Base-by-base conservation (phyloP, 2,888 invertebrate species). In the Oxyscelio sp. region DNA sequence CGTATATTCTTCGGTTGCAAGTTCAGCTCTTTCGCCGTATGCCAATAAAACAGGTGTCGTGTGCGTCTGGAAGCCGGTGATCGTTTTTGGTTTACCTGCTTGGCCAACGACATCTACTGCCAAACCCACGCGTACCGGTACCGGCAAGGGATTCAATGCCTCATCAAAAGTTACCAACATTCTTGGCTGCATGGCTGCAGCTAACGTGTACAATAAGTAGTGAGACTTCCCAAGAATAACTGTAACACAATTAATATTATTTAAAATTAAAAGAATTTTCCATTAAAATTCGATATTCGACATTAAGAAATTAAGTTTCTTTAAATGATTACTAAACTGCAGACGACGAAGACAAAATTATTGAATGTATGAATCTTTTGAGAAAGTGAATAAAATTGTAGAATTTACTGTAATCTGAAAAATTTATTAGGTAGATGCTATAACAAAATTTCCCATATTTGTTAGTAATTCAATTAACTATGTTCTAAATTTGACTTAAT, bases 31-130 rank as follows among this genome's bases (percentile, higher is more conserved):
- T 95, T 99, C 99, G 4, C 99, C 99, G 94, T 98, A 98, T 0
- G 99, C 99, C 81, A 99, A 95, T 71, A 99, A 95, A 6, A 99
- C 99, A 0, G 99, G 99, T 3, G 99, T 99, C 3, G 99, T 99
- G 94, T 99, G 99, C 0, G 99, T 99, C 94, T 99, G 99, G 92
- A 99, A 99, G 38, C 99, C 99, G 2, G 99, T 99, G 88, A 99
- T 99, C 0, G 99, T 99, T 95, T 99, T 99, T 0, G 99, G 99
- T 89, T 99, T 99, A 50, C 99, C 99, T 0, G 99, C 99, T 95
- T 99, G 99, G 1, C 99, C 99, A 24, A 99, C 99, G 5, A 99
- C 99, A 95, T 99, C 99, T 8, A 99, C 99, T 50, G 99, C 99
- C 95, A 98, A 96, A 91, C 98, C 98, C 58, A 98, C 98, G 85